Evolutionary conservation across 1,140 invertebrate species (phyloP).

Genomic region (Apis mellifera): DNA sequence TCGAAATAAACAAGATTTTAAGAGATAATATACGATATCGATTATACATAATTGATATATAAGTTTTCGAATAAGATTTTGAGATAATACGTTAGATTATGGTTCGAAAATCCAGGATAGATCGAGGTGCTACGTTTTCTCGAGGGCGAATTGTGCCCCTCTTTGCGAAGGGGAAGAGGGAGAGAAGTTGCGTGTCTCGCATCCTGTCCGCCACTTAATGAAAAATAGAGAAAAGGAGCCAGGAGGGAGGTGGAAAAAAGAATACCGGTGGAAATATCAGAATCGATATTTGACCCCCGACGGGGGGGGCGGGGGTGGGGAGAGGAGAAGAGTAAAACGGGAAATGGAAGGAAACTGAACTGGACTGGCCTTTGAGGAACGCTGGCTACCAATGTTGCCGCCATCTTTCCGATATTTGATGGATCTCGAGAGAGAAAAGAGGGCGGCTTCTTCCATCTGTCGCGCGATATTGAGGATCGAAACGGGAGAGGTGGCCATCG

Average conservation of each 20-base stretch:
- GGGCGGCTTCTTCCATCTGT: slow-evolving; percentile 37
- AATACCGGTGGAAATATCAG: slow-evolving; percentile 70
- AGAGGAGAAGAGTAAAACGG: slow-evolving; percentile 17
- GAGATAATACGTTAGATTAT: neutral
- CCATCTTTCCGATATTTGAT: slow-evolving; percentile 61
- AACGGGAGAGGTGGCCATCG: no score
- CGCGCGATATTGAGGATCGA: slow-evolving; percentile 42
- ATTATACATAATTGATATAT: no score
- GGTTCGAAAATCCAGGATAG: neutral
- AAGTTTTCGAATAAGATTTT: no score
- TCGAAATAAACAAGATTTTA: no score
- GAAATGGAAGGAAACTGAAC: slow-evolving; percentile 53
- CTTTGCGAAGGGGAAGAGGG: neutral
- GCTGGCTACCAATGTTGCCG: slow-evolving; percentile 57
- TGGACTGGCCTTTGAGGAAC: slow-evolving; percentile 48
- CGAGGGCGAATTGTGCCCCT: neutral
- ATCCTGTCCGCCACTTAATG: slow-evolving; percentile 15
- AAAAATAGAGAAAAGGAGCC: slow-evolving; percentile 17
- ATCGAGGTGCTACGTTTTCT: neutral
- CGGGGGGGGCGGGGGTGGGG: slow-evolving; percentile 19
- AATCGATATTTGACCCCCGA: slow-evolving; percentile 75
- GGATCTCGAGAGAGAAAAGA: slow-evolving; percentile 51
- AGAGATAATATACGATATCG: no score
- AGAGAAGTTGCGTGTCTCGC: neutral
- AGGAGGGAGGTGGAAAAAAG: slow-evolving; percentile 53